Evolutionary conservation across 2,113 vertebrate genomes (phyloP).

Genomic region (Eptesicus fuscus): DNA sequence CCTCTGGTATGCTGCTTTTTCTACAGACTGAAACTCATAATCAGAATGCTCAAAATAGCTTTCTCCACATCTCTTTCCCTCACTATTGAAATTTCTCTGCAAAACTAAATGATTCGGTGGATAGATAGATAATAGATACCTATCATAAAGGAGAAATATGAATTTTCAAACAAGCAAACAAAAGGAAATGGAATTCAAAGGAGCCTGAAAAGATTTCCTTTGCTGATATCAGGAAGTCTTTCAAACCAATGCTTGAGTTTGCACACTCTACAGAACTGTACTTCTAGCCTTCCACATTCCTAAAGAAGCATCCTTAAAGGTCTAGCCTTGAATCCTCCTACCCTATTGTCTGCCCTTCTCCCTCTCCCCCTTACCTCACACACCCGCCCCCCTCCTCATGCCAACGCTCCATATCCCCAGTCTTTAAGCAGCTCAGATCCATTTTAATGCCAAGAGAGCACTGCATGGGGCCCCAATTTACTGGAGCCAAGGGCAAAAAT

Average conservation of each 20-base stretch:
- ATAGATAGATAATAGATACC: not conserved
- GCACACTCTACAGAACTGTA: rapidly evolving
- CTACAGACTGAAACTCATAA: not conserved
- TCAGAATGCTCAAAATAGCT: not conserved
- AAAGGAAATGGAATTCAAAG: constrained; percentile 15
- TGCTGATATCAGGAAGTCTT: not conserved
- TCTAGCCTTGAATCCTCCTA: not conserved
- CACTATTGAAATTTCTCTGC: not conserved
- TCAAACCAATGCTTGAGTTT: not conserved
- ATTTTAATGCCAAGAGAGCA: constrained; percentile 55
- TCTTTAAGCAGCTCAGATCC: not conserved
- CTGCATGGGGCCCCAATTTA: constrained; percentile 50
- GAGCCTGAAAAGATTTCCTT: not conserved
- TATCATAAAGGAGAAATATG: not conserved
- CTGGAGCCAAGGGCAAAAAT: constrained; percentile 68
- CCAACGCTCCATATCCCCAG: not conserved
- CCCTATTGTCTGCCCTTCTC: not conserved
- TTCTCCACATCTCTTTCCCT: not conserved
- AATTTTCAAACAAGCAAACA: not conserved
- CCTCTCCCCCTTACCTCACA: not conserved
- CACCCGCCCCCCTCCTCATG: not conserved
- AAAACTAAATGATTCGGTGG: not conserved
- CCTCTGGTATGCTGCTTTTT: not conserved
- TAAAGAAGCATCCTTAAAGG: not conserved
- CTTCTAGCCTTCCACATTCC: not conserved